A percentile compares a stretch with the other conserved stretches of the same genome.
Evolutionary conservation across 2,797 vertebrate genomes (phyloP).

Genomic region (Microctenopoma lineatum): DNA sequence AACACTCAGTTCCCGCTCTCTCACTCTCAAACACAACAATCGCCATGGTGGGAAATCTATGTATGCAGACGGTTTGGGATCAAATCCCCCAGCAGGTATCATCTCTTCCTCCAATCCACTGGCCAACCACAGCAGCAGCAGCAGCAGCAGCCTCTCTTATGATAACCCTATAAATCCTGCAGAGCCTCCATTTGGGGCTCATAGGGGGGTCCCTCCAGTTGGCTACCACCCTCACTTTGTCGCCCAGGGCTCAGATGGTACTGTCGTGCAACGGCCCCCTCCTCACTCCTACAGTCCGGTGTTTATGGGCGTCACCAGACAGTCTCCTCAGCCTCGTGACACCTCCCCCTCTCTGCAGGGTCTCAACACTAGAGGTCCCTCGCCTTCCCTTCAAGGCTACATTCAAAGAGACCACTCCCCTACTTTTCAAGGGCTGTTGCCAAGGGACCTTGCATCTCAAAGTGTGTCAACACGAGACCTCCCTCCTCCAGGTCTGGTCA

Average conservation of each 20-base stretch:
- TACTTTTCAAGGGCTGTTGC: slow-evolving; percentile 64
- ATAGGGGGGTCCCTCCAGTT: slow-evolving; percentile 78
- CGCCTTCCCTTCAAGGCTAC: slow-evolving; percentile 73
- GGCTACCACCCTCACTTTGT: slow-evolving; percentile 89
- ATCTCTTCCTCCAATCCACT: slow-evolving; percentile 83
- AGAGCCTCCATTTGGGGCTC: slow-evolving; percentile 82
- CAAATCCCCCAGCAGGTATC: slow-evolving; percentile 79
- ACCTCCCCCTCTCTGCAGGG: slow-evolving; percentile 72
- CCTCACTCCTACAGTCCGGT: slow-evolving; percentile 89
- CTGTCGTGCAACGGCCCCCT: slow-evolving; percentile 79
- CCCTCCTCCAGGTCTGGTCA: slow-evolving; percentile 46
- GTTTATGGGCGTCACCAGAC: slow-evolving; percentile 78
- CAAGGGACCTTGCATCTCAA: slow-evolving; percentile 66
- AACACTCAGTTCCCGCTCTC: slow-evolving; percentile 89
- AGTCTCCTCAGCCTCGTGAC: slow-evolving; percentile 83
- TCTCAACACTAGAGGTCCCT: slow-evolving; percentile 83
- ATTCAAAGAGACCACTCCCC: slow-evolving; percentile 72
- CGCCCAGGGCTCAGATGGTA: slow-evolving; percentile 85
- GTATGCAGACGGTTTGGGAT: slow-evolving; percentile 79
- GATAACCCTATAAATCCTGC: slow-evolving; percentile 88
- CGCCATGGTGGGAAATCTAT: slow-evolving; percentile 82
- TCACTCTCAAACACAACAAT: slow-evolving; percentile 88
- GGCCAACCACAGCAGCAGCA: slow-evolving; percentile 88
- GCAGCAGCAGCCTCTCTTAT: slow-evolving; percentile 88
- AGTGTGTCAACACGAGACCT: slow-evolving; percentile 58